A percentile compares a stretch with the other conserved stretches of the same genome.
Conservation (phyloP, 1,140 invertebrate species). For the Drosophila virilis region DNA sequence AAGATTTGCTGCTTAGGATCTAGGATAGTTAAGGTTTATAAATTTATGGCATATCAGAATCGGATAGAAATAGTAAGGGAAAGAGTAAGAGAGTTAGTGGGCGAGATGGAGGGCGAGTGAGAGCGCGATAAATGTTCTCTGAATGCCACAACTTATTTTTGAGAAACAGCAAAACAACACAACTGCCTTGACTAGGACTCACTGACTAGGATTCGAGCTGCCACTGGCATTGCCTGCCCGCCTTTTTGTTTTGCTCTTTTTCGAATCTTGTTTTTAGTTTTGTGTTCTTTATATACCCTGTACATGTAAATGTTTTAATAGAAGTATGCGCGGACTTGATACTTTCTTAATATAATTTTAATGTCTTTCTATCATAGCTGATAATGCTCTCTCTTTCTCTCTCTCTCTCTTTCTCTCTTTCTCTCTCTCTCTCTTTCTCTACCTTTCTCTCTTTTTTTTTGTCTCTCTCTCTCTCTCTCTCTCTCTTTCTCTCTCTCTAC, state of each 20-base stretch:
- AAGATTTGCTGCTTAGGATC: neutral
- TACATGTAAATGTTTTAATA: too few relatives aligned
- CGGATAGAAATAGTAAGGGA: neutral
- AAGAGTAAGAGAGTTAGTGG: neutral
- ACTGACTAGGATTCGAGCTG: slow-evolving; percentile 36
- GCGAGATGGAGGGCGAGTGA: neutral
- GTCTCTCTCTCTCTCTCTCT: too few relatives aligned
- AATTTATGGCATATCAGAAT: slow-evolving; percentile 22
- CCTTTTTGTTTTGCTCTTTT: slow-evolving; percentile 44
- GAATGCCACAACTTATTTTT: slow-evolving; percentile 27
- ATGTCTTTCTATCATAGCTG: too few relatives aligned
- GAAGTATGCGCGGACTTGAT: too few relatives aligned
- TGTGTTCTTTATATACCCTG: neutral
- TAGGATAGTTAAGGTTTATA: slow-evolving; percentile 38
- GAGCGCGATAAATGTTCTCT: slow-evolving; percentile 3
- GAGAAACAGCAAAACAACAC: slow-evolving; percentile 9
- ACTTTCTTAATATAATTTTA: neutral
- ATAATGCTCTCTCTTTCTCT: too few relatives aligned
- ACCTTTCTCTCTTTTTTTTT: too few relatives aligned
- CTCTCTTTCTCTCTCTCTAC: too few relatives aligned
- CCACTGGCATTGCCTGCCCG: slow-evolving; percentile 55
- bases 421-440: too few relatives aligned
- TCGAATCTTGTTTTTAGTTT: slow-evolving; percentile 22
- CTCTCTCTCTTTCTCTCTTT: too few relatives aligned
- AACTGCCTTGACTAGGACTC: slow-evolving; percentile 20